Conservation (phyloP, 1,140 invertebrate species). For the Littorina saxatilis region DNA sequence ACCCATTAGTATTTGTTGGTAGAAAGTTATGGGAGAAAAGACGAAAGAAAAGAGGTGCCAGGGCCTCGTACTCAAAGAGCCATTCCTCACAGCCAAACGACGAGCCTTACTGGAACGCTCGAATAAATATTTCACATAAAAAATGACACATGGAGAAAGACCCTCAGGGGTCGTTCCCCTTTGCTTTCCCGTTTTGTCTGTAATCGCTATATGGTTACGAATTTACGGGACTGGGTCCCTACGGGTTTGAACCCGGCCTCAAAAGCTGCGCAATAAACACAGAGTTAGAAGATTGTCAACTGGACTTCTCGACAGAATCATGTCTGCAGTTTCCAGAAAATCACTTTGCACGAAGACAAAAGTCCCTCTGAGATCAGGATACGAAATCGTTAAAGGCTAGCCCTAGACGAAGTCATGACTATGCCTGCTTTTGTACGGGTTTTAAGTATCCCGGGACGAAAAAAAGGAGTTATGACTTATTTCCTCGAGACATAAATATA, state of each 20-base stretch:
- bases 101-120: neutral
- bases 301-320: neutral
- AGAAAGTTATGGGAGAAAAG: slow-evolving; percentile 11
- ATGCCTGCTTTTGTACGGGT: neutral
- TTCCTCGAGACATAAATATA: neutral
- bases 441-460: neutral
- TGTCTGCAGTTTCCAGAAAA: neutral
- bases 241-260: neutral
- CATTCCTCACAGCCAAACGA: slow-evolving; percentile 13
- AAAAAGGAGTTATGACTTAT: neutral
- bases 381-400: neutral
- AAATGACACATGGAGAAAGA: slow-evolving; percentile 25
- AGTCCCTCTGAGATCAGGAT: neutral
- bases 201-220: slow-evolving; percentile 13
- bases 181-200: neutral
- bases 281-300: neutral
- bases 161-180: neutral
- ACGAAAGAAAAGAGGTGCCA: slow-evolving; percentile 14
- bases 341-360: neutral
- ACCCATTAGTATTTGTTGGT: slow-evolving; percentile 32
- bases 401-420: neutral
- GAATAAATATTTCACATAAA: slow-evolving; percentile 32
- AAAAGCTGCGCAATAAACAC: neutral
- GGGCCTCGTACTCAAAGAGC: slow-evolving; percentile 1
- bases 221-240: neutral